phyloP scores from a whole-genome alignment of 2,797 vertebrate genomes.

The Crocodylus rhombifer region DNA sequence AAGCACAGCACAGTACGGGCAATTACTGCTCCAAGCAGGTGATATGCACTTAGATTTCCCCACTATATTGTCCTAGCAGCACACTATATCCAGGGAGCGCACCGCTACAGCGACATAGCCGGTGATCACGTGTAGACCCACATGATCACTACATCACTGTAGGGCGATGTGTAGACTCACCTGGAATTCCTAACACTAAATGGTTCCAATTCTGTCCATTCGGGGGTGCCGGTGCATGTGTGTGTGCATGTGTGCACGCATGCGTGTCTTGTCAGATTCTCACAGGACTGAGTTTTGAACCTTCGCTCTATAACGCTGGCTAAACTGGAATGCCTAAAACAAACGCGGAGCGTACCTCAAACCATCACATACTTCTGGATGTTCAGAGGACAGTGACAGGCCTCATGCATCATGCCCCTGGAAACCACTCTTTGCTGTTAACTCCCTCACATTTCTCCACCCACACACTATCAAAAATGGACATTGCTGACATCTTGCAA shows the following conservation, averaged over 20 bases:
- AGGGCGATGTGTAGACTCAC: no score
- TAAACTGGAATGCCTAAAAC: neutral
- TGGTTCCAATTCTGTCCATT: neutral
- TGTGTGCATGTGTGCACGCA: no score
- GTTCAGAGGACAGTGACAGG: accelerated
- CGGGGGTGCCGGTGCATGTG: neutral
- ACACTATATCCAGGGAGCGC: no score
- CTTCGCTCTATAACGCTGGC: accelerated
- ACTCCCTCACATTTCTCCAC: neutral
- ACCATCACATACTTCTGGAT: neutral
- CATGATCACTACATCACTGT: no score
- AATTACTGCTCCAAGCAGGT: no score
- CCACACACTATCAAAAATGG: neutral
- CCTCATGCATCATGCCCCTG: accelerated
- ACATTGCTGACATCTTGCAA: neutral
- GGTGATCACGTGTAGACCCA: no score
- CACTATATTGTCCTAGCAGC: no score
- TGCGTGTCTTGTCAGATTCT: accelerated
- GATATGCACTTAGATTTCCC: no score
- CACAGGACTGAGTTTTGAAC: accelerated
- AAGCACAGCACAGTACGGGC: no score
- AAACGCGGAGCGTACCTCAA: no score
- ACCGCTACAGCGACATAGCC: no score
- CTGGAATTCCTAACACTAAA: neutral
- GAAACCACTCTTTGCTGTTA: conserved; percentile 23